A percentile compares a stretch with the other conserved stretches of the same genome.
These are phyloP conservation scores for Amia ocellicauda DNA, from an alignment of 2,113 vertebrate genomes.

Conservation along the genomic window DNA sequence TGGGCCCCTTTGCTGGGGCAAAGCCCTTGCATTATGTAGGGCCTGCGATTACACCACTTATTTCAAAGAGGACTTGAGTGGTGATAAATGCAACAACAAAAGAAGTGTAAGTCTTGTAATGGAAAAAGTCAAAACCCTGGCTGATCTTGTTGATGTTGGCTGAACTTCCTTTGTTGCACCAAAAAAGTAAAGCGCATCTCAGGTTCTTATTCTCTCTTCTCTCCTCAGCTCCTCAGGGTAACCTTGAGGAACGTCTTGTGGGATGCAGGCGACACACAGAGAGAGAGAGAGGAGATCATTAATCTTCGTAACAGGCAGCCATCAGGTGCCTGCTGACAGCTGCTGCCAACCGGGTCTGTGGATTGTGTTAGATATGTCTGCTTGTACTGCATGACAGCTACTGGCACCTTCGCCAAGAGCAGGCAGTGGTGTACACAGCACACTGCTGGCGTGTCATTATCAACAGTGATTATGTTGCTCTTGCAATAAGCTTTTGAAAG, in stretches of 20 bases:
- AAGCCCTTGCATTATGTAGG: too few species aligned
- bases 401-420: not conserved
- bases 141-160: too few species aligned
- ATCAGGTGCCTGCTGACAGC: not conserved
- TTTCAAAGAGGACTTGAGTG: too few species aligned
- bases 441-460: not conserved
- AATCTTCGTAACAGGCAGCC: constrained; percentile 6
- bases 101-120: too few species aligned
- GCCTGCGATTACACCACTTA: too few species aligned
- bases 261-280: not conserved
- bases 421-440: not conserved
- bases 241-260: constrained; percentile 5
- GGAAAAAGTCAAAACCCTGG: too few species aligned
- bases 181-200: too few species aligned
- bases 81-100: too few species aligned
- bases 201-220: too few species aligned
- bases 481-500: not conserved
- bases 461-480: constrained; percentile 1
- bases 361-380: not conserved
- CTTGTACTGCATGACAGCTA: not conserved
- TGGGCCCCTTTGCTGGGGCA: too few species aligned
- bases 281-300: not conserved
- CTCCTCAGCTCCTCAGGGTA: not conserved
- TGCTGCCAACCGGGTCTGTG: not conserved
- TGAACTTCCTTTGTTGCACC: too few species aligned